Evolutionary conservation across 2,113 vertebrate species (phyloP), one percentile per base, ranked within the genome.

Genomic region (Zeus faber): DNA sequence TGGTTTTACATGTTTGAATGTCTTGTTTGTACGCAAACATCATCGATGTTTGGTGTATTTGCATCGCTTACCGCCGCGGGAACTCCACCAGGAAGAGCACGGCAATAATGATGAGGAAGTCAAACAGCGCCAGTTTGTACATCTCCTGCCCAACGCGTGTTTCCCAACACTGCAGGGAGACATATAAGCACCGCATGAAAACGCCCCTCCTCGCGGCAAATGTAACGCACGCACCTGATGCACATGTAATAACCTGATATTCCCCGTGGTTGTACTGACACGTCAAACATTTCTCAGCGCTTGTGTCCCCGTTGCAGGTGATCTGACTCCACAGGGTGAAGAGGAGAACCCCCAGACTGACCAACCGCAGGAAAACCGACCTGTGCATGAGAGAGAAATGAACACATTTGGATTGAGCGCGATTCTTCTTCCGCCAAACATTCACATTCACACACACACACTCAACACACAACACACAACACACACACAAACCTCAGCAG

Each of bases 111-210:
- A 87, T 85, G 45, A 96, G 74, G 53, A 95, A 75, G 59, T 95
- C 93, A 17, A 96, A 96, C 18, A 96, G 51, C 1, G 90, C 74
- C 21, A 96, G 86, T 62, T 92, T 95, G 84, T 94, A 95, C 94
- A 96, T 95, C 74, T 96, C 94, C 76, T 93, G 93, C 4, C 94
- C 94, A 10, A 96, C 45, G 2, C 88, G 84, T 0, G 92, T 95
- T 86, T 96, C 94, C 94, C 94, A 96, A 83, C 93, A 96, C 94
- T 96, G 54, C 7, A 54, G 11, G 4, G 25, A 16, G n/a, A 41
- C 21, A 0, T 69, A 40, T 23, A 6, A 63, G 22, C 13, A 5
- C 26, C 7, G 21, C 49, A 33, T 37, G 9, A 8, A 31, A 10
- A 6, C 6, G 11, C 41, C n/a, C 10, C 17, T 9, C 9, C 41